Conservation (phyloP, 2,113 vertebrate genomes). For the Cephalopholis sonnerati region DNA sequence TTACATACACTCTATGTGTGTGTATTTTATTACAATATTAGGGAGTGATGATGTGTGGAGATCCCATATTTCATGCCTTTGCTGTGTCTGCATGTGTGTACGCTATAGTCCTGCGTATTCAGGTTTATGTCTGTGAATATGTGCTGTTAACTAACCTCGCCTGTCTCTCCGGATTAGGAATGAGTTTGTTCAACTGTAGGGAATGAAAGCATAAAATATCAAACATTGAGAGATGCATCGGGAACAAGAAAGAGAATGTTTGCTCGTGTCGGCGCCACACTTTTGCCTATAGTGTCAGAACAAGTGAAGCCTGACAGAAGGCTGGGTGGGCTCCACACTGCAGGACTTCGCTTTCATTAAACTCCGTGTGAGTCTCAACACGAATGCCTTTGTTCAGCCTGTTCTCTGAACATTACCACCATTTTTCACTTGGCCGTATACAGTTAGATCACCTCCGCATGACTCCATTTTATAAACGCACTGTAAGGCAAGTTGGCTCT, state of each 20-base stretch:
- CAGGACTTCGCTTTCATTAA: slow-evolving; percentile 66
- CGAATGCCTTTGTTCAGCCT: slow-evolving; percentile 28
- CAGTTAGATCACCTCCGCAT: slow-evolving; percentile 7
- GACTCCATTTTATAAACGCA: slow-evolving; percentile 31
- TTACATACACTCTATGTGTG: slow-evolving; percentile 35
- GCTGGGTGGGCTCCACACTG: slow-evolving; percentile 33
- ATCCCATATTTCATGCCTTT: slow-evolving; percentile 23
- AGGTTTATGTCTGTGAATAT: slow-evolving; percentile 2
- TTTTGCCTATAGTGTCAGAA: slow-evolving; percentile 43
- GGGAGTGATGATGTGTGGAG: slow-evolving; percentile 17
- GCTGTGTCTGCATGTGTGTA: slow-evolving; percentile 8
- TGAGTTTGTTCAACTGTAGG: not conserved
- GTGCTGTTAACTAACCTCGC: not conserved
- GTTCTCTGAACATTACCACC: slow-evolving; percentile 29
- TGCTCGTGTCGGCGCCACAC: slow-evolving; percentile 1
- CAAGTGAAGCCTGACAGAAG: slow-evolving; percentile 57
- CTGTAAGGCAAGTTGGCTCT: slow-evolving; percentile 15
- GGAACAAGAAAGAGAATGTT: not conserved
- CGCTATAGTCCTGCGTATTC: not conserved
- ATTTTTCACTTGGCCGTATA: slow-evolving; percentile 39
- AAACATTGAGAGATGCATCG: not conserved
- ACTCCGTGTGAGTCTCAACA: slow-evolving; percentile 49
- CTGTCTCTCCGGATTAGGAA: slow-evolving; percentile 1
- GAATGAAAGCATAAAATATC: slow-evolving; percentile 12
- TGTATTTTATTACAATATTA: slow-evolving; percentile 51